These are phyloP conservation scores for Ascidia mentula DNA, from an alignment of 23 tunicate genomes.

Conservation along the genomic window DNA sequence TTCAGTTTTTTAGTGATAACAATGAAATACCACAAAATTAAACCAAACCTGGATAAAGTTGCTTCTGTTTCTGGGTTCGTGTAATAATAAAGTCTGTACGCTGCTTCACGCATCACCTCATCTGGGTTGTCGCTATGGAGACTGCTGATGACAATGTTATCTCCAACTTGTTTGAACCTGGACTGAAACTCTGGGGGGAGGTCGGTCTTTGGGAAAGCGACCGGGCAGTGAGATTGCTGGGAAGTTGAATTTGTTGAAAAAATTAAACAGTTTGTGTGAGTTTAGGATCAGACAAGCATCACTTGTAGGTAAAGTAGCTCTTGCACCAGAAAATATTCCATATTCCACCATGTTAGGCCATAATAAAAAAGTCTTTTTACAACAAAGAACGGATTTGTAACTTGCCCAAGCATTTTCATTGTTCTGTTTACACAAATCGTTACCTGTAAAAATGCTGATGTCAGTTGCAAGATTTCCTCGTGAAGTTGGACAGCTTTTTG, in stretches of 20 bases:
- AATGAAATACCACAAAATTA: too few relatives aligned
- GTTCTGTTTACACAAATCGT: too few relatives aligned
- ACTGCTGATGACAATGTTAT: constrained; percentile 38
- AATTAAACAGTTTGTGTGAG: background rate
- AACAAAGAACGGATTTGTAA: too few relatives aligned
- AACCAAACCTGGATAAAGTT: constrained; percentile 41
- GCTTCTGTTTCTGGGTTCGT: constrained; percentile 53
- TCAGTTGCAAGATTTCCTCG: constrained; percentile 72
- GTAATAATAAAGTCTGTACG: constrained; percentile 66
- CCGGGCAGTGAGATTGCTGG: constrained; percentile 33
- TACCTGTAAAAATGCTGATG: constrained; percentile 57
- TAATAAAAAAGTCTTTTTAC: too few relatives aligned
- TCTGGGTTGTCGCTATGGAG: constrained; percentile 63
- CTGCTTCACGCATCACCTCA: constrained; percentile 69
- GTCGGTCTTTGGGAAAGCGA: constrained; percentile 46
- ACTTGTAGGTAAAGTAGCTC: too few relatives aligned
- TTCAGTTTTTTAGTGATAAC: background rate
- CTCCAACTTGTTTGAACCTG: constrained; percentile 31
- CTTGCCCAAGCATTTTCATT: too few relatives aligned
- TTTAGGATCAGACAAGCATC: too few relatives aligned
- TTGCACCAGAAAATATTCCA: too few relatives aligned
- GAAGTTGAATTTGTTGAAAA: constrained; percentile 24
- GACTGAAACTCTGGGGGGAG: constrained; percentile 40
- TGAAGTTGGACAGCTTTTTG: constrained; percentile 83
- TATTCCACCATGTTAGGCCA: too few relatives aligned